Evolutionary conservation across 2,113 vertebrate genomes (phyloP).

Genomic region (Butorides virescens): DNA sequence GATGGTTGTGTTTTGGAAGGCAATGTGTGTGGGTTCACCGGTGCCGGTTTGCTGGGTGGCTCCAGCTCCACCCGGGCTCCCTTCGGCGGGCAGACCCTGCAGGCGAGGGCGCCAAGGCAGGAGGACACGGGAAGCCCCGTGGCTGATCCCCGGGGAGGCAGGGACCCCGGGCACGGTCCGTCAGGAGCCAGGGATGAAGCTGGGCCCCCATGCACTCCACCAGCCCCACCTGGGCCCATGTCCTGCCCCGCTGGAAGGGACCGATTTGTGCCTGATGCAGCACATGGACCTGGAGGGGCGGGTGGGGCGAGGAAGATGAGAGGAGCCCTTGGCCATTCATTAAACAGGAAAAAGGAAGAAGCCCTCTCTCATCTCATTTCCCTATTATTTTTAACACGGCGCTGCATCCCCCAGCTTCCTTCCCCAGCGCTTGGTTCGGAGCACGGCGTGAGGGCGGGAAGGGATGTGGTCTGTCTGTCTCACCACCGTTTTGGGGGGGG

Average conservation of each 20-base stretch:
- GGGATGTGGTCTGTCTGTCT: neutral
- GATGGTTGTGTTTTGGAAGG: neutral
- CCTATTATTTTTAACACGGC: neutral
- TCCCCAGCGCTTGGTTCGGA: accelerated
- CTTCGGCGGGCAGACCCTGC: neutral
- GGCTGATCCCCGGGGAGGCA: neutral
- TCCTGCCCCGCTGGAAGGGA: neutral
- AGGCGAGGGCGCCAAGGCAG: accelerated
- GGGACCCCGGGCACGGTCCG: neutral
- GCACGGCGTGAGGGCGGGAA: accelerated
- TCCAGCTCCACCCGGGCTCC: neutral
- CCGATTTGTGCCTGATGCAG: accelerated
- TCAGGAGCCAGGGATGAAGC: neutral
- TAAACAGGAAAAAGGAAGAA: neutral
- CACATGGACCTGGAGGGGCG: accelerated
- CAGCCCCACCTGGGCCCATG: accelerated
- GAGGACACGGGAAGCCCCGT: accelerated
- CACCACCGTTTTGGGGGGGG: neutral
- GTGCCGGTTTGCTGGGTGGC: neutral
- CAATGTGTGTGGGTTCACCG: accelerated
- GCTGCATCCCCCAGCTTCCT: neutral
- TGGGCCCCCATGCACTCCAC: accelerated
- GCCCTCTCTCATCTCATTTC: neutral
- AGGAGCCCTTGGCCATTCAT: neutral
- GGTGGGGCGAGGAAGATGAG: neutral